Evolutionary conservation across 2,888 invertebrate species (phyloP).

Genomic region (Rotaria magnacalcarata): DNA sequence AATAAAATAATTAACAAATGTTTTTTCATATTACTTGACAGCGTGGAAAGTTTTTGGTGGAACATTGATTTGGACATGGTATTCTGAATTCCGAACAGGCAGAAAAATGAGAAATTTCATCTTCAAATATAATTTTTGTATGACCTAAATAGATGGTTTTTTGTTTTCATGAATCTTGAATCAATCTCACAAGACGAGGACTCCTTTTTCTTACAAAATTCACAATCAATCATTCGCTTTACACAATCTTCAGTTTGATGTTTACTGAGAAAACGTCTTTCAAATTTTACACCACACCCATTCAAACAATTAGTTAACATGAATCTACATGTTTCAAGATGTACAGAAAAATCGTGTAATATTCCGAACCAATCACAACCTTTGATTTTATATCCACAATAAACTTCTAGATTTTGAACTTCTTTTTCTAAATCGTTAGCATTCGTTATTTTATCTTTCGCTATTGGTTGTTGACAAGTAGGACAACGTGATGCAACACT

Average conservation of each 20-base stretch:
- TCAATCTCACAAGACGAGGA: no score
- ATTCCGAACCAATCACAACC: slow-evolving; percentile 57
- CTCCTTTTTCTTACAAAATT: slow-evolving; percentile 49
- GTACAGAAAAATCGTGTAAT: slow-evolving; percentile 52
- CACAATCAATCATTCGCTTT: slow-evolving; percentile 50
- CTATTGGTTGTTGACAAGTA: slow-evolving; percentile 49
- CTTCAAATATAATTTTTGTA: slow-evolving; percentile 48
- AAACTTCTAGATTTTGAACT: slow-evolving; percentile 54
- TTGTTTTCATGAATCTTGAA: no score
- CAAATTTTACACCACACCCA: slow-evolving; percentile 50
- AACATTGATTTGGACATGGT: slow-evolving; percentile 52
- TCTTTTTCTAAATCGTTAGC: slow-evolving; percentile 52
- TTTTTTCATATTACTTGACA: slow-evolving; percentile 48
- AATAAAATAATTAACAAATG: no score
- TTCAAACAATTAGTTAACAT: slow-evolving; percentile 49
- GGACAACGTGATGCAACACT: slow-evolving; percentile 51
- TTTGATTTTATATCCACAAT: slow-evolving; percentile 52
- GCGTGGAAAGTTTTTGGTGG: slow-evolving; percentile 50
- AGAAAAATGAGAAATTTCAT: slow-evolving; percentile 50
- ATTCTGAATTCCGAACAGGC: slow-evolving; percentile 50
- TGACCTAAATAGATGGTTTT: not conserved
- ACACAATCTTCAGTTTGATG: slow-evolving; percentile 51
- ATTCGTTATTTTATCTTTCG: slow-evolving; percentile 49
- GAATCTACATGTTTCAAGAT: slow-evolving; percentile 51
- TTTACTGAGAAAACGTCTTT: slow-evolving; percentile 48